These are phyloP conservation scores for Glossosoma conforme DNA, from an alignment of 1,140 invertebrate genomes.

Conservation along the genomic window DNA sequence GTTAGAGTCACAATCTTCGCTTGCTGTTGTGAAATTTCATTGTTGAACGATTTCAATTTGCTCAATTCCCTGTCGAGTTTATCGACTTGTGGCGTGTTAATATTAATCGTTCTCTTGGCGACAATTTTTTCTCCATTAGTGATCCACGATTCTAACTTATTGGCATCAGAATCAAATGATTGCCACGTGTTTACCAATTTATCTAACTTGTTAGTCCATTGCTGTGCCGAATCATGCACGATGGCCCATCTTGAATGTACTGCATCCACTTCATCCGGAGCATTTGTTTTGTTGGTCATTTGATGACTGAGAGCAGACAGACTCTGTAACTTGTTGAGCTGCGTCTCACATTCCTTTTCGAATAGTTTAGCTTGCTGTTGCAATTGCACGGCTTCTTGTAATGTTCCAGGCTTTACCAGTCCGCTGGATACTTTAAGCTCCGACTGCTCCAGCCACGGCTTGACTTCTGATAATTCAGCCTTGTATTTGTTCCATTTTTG, in stretches of 20 bases:
- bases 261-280: slow-evolving; percentile 76
- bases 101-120: slow-evolving; percentile 50
- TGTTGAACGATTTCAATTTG: slow-evolving; percentile 70
- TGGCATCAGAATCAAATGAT: slow-evolving; percentile 66
- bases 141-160: slow-evolving; percentile 71
- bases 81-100: slow-evolving; percentile 62
- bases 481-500: slow-evolving; percentile 83
- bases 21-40: slow-evolving; percentile 76
- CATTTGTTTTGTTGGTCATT: slow-evolving; percentile 65
- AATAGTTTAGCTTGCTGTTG: slow-evolving; percentile 64
- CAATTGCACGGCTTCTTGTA: slow-evolving; percentile 74
- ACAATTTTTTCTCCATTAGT: slow-evolving; percentile 58
- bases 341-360: slow-evolving; percentile 70
- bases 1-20: slow-evolving; percentile 73
- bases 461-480: slow-evolving; percentile 68
- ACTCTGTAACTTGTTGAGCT: slow-evolving; percentile 67
- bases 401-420: slow-evolving; percentile 65
- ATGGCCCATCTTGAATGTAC: slow-evolving; percentile 73
- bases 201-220: slow-evolving; percentile 71
- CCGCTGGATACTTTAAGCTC: slow-evolving; percentile 71
- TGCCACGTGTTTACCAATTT: slow-evolving; percentile 76
- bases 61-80: slow-evolving; percentile 69
- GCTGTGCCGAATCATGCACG: slow-evolving; percentile 66
- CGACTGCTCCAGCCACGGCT: slow-evolving; percentile 83
- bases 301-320: slow-evolving; percentile 67